phyloP scores from a whole-genome alignment of 1,140 invertebrate genomes.

The Apis mellifera region DNA sequence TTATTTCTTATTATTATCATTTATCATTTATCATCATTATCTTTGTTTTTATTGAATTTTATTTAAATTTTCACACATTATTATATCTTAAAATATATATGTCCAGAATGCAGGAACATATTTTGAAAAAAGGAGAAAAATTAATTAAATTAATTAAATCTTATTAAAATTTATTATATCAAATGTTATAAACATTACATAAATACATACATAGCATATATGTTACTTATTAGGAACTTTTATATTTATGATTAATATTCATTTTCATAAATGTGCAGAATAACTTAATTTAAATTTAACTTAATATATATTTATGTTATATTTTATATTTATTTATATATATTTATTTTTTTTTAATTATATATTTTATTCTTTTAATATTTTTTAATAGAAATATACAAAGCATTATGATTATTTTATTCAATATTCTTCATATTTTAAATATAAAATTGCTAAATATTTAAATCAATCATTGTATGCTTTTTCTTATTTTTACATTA shows the following conservation, averaged over 20 bases:
- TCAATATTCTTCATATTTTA: neutral
- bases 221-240: neutral
- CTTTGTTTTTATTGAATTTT: neutral
- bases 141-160: neutral
- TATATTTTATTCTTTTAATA: constrained; percentile 1
- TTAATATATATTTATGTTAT: neutral
- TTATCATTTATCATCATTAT: neutral
- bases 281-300: neutral
- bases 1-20: neutral
- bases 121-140: neutral
- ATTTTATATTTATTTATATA: neutral
- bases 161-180: constrained; percentile 2
- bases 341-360: neutral
- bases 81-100: neutral
- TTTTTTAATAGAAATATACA: neutral
- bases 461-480: neutral
- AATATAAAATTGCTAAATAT: neutral
- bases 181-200: neutral
- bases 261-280: neutral
- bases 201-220: neutral
- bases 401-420: neutral
- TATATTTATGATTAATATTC: neutral
- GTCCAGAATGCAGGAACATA: neutral
- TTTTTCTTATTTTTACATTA: neutral
- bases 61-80: neutral